Percentiles rank a stretch among this genome's conserved stretches.
Evolutionary conservation across 2,888 invertebrate genomes (phyloP).

Genomic region (Muscina levida): DNA sequence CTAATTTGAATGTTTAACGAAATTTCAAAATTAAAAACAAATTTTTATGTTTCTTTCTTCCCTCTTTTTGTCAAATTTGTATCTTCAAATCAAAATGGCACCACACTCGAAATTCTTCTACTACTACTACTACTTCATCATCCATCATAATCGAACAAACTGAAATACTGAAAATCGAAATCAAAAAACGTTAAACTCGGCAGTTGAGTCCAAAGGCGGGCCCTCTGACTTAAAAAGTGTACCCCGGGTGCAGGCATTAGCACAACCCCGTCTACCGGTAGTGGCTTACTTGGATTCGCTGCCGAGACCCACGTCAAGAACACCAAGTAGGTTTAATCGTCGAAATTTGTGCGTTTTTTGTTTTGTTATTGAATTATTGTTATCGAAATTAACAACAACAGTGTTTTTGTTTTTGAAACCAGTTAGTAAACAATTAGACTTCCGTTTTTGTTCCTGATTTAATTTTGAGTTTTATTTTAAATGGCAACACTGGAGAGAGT

Average conservation of each 20-base stretch:
- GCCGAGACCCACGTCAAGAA: conserved; percentile 78
- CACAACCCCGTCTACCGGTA: conserved; percentile 78
- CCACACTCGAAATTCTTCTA: conserved; percentile 1
- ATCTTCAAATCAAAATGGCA: conserved; percentile 8
- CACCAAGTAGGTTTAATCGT: conserved; percentile 79
- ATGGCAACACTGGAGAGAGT: background rate
- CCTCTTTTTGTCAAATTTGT: conserved; percentile 20
- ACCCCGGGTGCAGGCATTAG: conserved; percentile 67
- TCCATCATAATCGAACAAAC: conserved; percentile 17
- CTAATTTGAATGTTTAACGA: conserved; percentile 17
- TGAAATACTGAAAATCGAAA: conserved; percentile 19
- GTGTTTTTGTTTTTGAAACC: conserved; percentile 16
- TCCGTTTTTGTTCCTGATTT: background rate
- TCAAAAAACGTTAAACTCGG: conserved; percentile 65
- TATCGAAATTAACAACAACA: conserved; percentile 7
- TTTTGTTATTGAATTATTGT: conserved; percentile 21
- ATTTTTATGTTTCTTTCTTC: conserved; percentile 31
- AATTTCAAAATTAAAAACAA: conserved; percentile 11
- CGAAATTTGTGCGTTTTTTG: conserved; percentile 14
- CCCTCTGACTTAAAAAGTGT: conserved; percentile 72
- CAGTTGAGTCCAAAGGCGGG: conserved; percentile 78
- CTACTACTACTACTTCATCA: conserved; percentile 9
- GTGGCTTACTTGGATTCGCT: conserved; percentile 79
- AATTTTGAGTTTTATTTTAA: conserved; percentile 1
- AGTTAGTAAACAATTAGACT: background rate